Evolutionary conservation across 2,888 invertebrate genomes (phyloP), one percentile per base, ranked within the genome.

Genomic region (Eudasyphora cyanicolor): DNA sequence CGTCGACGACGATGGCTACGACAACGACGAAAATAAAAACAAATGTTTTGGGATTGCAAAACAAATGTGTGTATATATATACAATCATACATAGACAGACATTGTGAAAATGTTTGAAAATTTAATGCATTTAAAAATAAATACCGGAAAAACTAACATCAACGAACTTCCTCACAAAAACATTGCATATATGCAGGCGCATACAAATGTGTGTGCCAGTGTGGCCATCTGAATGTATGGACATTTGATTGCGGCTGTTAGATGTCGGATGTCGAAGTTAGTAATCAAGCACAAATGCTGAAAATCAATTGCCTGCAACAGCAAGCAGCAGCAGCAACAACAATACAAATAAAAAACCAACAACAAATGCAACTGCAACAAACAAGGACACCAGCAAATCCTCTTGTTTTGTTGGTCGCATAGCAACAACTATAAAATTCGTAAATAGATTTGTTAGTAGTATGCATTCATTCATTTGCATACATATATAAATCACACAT

Each of bases 201-300:
- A 64, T 57, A 51, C 42, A 76, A 67, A 32, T 27, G 29, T 64
- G 45, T 67, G 27, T 35, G 21, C 21, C 17, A 45, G 32, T 75
- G 27, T 54, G 5, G 21, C 12, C 64, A 19, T 32, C 21, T 67
- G 67, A 67, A 67, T 67, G 24, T n/a, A 17, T 35, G 21, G 67
- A 67, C 79, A 54, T 79, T 62, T 74, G 62, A 83, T 83, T 83
- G 60, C 70, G 67, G 67, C 67, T 38, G 67, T 67, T 67, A 67
- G 35, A 67, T 79, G 62, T 74, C 76, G 42, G 49, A 19, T 83
- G 76, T 74, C 83, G 77, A 79, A 77, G 70, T 62, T 21, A 76
- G 76, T 70, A 51, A 76, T 77, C 77, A 77, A 77, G 67, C 60
- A 60, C 67, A 71, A 71, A 51, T 51, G 24, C 70, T 54, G 54